Conservation (phyloP, 2,797 vertebrate genomes). For the Eutrigla gurnardus region DNA sequence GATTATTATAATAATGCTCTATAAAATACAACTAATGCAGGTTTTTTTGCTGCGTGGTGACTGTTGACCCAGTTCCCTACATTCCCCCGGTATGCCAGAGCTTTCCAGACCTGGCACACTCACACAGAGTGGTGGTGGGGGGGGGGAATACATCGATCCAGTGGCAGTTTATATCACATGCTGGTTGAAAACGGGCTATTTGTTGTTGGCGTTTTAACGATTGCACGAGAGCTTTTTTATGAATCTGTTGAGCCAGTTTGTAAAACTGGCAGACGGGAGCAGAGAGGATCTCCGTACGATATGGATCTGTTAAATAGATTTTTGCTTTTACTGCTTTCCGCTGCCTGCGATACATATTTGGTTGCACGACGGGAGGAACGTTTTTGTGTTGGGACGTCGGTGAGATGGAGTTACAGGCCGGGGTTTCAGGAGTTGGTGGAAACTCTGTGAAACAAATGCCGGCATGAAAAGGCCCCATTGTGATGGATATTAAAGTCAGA, state of each 20-base stretch:
- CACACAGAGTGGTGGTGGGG: background rate
- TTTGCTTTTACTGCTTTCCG: background rate
- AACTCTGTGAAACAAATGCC: background rate
- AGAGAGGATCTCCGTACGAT: slow-evolving; percentile 13
- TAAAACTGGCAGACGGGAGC: background rate
- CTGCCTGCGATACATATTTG: slow-evolving; percentile 1
- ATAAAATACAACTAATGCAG: background rate
- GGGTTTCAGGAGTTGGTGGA: background rate
- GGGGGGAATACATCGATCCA: background rate
- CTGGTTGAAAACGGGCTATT: background rate
- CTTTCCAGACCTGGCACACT: background rate
- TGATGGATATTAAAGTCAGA: background rate
- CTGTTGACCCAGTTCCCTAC: background rate
- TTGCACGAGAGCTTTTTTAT: slow-evolving; percentile 4
- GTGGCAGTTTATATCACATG: background rate
- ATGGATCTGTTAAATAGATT: background rate
- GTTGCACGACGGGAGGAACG: background rate
- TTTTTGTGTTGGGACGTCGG: background rate
- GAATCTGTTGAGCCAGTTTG: slow-evolving; percentile 5
- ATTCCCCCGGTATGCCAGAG: background rate
- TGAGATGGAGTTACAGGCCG: slow-evolving; percentile 19
- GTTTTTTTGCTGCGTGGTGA: too few species aligned
- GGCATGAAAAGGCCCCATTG: background rate
- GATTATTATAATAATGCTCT: slow-evolving; percentile 4
- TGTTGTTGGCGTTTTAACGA: background rate